These are phyloP conservation scores for Oenanthe melanoleuca DNA, from an alignment of 2,113 vertebrate genomes.

Conservation along the genomic window DNA sequence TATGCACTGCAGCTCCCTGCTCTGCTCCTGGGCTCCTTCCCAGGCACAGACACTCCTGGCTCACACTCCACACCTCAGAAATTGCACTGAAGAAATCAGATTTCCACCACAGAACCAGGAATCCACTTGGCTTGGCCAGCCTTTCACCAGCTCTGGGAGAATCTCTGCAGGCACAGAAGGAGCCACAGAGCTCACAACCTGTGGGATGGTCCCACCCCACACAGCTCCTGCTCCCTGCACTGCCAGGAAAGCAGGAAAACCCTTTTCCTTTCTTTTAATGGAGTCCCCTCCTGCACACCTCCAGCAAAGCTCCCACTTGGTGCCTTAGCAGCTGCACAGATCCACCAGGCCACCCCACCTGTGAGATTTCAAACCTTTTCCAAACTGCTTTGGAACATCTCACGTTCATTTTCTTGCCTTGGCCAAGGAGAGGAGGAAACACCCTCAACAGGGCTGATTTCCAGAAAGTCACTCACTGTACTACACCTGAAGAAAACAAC, in stretches of 20 bases:
- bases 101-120: background rate
- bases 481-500: background rate
- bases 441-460: background rate
- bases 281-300: background rate
- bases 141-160: background rate
- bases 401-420: background rate
- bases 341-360: background rate
- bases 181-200: background rate
- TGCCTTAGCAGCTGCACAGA: background rate
- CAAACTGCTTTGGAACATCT: background rate
- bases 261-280: background rate
- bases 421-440: background rate
- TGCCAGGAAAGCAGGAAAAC: background rate
- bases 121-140: background rate
- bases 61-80: background rate
- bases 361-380: background rate
- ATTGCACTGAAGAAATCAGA: background rate
- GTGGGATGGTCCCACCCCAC: background rate
- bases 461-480: fast-evolving
- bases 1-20: background rate
- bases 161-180: fast-evolving
- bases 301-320: background rate
- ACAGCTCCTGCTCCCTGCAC: background rate
- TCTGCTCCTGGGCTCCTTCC: background rate
- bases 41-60: background rate